Evolutionary conservation across 1,140 invertebrate species (phyloP), one percentile per base, ranked within the genome.

Genomic region (Diploscapter pachys): DNA sequence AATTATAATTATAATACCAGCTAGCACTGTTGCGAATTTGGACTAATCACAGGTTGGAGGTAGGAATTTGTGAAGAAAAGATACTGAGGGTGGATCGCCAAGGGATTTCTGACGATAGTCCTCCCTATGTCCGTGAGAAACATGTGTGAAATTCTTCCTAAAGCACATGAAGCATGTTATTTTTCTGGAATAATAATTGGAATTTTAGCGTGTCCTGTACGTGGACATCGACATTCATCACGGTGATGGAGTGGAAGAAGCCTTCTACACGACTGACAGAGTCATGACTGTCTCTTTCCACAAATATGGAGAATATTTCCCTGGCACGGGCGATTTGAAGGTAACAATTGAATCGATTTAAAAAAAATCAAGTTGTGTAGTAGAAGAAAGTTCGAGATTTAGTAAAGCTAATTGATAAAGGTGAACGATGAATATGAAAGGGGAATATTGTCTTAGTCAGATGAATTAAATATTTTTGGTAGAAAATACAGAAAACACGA

Each of bases 201-300:
- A 31, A 31, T 31, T 31, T 71, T 68, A 93, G 84, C 87, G 93
- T 78, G 93, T 95, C 11, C 87, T 95, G n/a, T 95, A 95, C 84
- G 93, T 95, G 80, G 93, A 95, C 70, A 94, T 95, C 83, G 93
- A 95, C 87, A 93, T 95, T 48, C 93, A 95, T 87, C 93, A 95
- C 82, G 93, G 93, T 49, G 93, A 95, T 87, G 93, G 93, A 62
- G 93, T 95, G 2, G 93, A 95, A 87, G 93, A 95, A 87, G 93
- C 93, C 0, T 95, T 95, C 87, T 94, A 94, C 81, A 94, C 93
- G 8, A 94, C 93, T 9, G 93, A 94, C 86, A 88, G 93, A 77
- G 93, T 95, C 2, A 94, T 95, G 93, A 95, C 93, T 2, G 92
- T 92, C 0, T 94, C 92, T 53, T 95, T 95, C 86, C 93, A 95